Base-by-base conservation (phyloP, 1,140 invertebrate genomes). In the Lepidurus couesii region DNA sequence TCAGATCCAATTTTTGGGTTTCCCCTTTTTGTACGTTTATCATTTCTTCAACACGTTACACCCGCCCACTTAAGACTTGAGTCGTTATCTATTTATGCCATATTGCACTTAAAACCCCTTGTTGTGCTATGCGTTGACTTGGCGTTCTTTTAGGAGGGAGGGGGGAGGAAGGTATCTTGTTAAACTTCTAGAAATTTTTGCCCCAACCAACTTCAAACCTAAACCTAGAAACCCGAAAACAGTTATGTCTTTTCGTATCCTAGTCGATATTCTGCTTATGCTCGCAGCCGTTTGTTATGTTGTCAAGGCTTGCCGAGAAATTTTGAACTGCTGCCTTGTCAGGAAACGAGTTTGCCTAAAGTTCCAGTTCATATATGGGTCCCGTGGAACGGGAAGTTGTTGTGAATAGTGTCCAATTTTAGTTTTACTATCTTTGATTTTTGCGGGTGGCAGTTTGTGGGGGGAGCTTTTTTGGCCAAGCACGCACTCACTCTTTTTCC, bases 11-110 rank as follows among this genome's bases (percentile, higher is more conserved):
- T 75, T 42, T 75, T 7, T 75, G 74, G 44, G 44, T 34, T 21
- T 75, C 26, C 21, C 13, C 75, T 11, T 45, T n/a, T 75, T 26
- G 21, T 11, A 45, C 21, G 13, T 42, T 11, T 75, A 42, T 75
- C 16, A 16, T 11, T 21, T 75, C 75, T 42, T 44, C 21, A 42
- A 13, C 53, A 65, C 21, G 16, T 65, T 75, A 42, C n/a, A 45
- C 75, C 8, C 75, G 9, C 21, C 1, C 44, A 43, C 44, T 75
- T 75, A 44, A 75, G 74, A 11, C 74, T 16, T 75, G 34, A 75
- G 16, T 42, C 16, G 74, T 75, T 75, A 42, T 26, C 16, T 11
- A 44, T 76, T 47, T 76, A 47, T n/a, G 42, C 75, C 47, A 76
- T 26, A 47, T n/a, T 43, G 43, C 45, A 44, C 44, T 42, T 43